Evolutionary conservation across 2,888 invertebrate genomes (phyloP).

Genomic region (Leptinotarsa tumamoca): DNA sequence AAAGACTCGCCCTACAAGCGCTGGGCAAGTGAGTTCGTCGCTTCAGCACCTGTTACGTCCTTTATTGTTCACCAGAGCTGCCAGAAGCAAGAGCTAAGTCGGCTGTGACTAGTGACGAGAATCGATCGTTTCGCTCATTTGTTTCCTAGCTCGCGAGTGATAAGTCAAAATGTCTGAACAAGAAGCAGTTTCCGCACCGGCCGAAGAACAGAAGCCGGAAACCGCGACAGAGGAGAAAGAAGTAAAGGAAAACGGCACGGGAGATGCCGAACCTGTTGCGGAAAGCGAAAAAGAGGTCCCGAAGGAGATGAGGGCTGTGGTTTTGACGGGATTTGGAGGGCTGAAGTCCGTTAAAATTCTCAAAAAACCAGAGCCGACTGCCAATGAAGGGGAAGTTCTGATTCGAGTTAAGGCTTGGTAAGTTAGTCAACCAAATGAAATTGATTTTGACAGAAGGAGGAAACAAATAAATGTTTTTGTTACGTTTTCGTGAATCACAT

Average conservation of each 20-base stretch:
- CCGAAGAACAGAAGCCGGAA: conserved; percentile 54
- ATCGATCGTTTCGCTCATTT: conserved; percentile 7
- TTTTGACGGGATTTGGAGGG: conserved; percentile 87
- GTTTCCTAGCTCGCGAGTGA: conserved; percentile 21
- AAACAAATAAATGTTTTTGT: not conserved
- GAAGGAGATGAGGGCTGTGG: conserved; percentile 88
- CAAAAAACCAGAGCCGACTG: conserved; percentile 81
- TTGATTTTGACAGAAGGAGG: not conserved
- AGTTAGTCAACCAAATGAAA: conserved; percentile 61
- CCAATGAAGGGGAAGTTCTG: conserved; percentile 81
- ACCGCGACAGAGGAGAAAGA: conserved; percentile 54
- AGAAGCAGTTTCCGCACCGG: conserved; percentile 50
- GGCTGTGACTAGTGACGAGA: conserved; percentile 24
- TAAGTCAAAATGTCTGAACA: conserved; percentile 56
- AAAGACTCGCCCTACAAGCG: conserved; percentile 60
- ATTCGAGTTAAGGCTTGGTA: conserved; percentile 89
- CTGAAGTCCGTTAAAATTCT: conserved; percentile 86
- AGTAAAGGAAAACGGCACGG: conserved; percentile 66
- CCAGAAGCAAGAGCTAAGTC: conserved; percentile 20
- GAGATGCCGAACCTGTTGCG: conserved; percentile 62
- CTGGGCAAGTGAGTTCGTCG: conserved; percentile 11
- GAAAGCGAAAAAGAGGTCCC: conserved; percentile 67
- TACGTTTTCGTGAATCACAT: not conserved
- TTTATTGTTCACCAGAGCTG: conserved; percentile 55
- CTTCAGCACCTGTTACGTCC: conserved; percentile 59